Base-by-base conservation (phyloP, 2,797 vertebrate species). In the Rhodeus uyekii region DNA sequence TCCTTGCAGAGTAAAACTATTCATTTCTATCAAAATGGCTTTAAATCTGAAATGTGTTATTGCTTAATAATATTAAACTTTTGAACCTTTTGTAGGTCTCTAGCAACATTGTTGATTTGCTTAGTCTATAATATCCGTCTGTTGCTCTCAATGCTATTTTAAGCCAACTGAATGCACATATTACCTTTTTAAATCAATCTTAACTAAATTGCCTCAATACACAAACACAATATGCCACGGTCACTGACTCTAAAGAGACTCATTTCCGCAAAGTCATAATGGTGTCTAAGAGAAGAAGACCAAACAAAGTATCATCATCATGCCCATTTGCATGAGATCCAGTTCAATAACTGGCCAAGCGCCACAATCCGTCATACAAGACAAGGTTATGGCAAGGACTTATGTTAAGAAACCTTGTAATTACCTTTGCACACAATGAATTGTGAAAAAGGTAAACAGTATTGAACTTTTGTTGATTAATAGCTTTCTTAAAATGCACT, bases 301-400 rank as follows among this genome's bases (percentile, higher is more conserved):
- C 19, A 24, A 69, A 82, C 75, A 67, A 18, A 63, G 80, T 50
- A 84, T 78, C 29, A 78, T 78, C 58, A 63, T 71, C 75, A 81
- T 46, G 27, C 8, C 27, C 27, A 84, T 86, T 86, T 78, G 83
- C 82, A 86, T 87, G 83, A 55, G 39, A 44, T 76, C 39, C 65
- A 32, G 83, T 77, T 89, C 86, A 42, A 87, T 87, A 78, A 12
- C 73, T 80, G 85, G 78, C 82, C 16, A 36, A 72, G 55, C 50
- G 85, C 88, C 85, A 86, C 32, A n/a, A 64, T 78, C 79, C 76
- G 74, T 85, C 83, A 87, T 38, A 84, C 81, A 76, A 69, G 73
- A 87, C 87, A 89, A 88, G 86, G 88, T 85, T 84, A 86, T 22
- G 32, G 76, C 81, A 87, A 87, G 79, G 81, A 76, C 76, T 78